These are phyloP conservation scores for Lipotes vexillifer DNA, from an alignment of 2,113 vertebrate species.

Conservation along the genomic window DNA sequence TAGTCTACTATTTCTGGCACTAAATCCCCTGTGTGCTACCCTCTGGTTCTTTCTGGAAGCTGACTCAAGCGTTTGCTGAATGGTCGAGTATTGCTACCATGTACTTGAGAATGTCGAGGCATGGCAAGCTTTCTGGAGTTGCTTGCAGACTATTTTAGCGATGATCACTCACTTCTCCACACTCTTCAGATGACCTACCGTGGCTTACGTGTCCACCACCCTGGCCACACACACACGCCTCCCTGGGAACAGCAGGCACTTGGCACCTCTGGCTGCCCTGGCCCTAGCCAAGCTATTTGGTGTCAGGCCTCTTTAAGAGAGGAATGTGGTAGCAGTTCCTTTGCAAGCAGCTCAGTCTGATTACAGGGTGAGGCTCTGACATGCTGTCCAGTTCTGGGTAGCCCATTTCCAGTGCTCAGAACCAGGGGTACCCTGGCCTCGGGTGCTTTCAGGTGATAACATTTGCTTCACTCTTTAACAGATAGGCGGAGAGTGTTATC, in stretches of 20 bases:
- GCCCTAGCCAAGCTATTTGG: neutral
- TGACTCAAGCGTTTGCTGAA: neutral
- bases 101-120: neutral
- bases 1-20: neutral
- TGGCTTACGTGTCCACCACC: neutral
- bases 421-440: neutral
- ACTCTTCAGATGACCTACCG: neutral
- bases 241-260: neutral
- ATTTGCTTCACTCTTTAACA: constrained; percentile 42
- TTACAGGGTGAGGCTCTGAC: neutral
- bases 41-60: constrained; percentile 28
- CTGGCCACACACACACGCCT: neutral
- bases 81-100: neutral
- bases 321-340: constrained; percentile 35
- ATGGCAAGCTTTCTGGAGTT: neutral
- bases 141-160: constrained; percentile 1
- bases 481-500: constrained; percentile 42
- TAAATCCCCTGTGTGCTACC: neutral
- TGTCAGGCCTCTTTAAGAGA: neutral
- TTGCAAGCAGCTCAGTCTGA: neutral
- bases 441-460: constrained; percentile 57
- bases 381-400: constrained; percentile 12
- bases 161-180: neutral
- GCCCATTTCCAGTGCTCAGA: constrained; percentile 33
- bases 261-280: neutral